Percentiles rank a stretch among this genome's conserved stretches.
These are phyloP conservation scores for Lasioglossum morio DNA, from an alignment of 2,888 invertebrate species.

Conservation along the genomic window DNA sequence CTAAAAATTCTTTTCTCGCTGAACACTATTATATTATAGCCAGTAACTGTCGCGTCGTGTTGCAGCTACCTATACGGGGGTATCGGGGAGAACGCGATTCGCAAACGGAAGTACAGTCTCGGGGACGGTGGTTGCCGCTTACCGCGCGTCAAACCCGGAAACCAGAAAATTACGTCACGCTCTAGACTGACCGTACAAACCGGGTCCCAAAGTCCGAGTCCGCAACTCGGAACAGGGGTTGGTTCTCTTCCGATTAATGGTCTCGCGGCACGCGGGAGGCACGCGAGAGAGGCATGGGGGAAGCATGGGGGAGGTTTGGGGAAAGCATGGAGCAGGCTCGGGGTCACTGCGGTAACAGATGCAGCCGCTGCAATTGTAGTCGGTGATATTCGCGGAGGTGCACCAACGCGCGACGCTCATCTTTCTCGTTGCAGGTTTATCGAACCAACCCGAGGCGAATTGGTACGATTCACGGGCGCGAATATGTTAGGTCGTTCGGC, in stretches of 20 bases:
- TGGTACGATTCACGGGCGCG: too few species aligned
- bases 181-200: conserved; percentile 55
- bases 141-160: conserved; percentile 72
- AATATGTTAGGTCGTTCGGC: too few species aligned
- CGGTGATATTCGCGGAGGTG: conserved; percentile 34
- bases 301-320: background rate
- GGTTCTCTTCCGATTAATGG: conserved; percentile 70
- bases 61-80: background rate
- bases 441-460: too few species aligned
- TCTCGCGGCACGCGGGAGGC: background rate
- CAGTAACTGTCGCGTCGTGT: background rate
- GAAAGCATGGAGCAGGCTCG: background rate
- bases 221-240: background rate
- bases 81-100: background rate
- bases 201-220: conserved; percentile 29
- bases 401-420: background rate
- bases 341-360: conserved; percentile 37
- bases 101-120: background rate
- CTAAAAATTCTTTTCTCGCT: conserved; percentile 63
- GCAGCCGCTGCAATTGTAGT: conserved; percentile 60
- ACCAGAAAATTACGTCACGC: conserved; percentile 79
- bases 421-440: background rate
- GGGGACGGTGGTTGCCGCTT: conserved; percentile 22
- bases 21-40: conserved; percentile 52
- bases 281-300: background rate